A percentile compares a stretch with the other conserved stretches of the same genome.
Conservation (phyloP, 2,888 invertebrate species). For the Protonemura montana region DNA sequence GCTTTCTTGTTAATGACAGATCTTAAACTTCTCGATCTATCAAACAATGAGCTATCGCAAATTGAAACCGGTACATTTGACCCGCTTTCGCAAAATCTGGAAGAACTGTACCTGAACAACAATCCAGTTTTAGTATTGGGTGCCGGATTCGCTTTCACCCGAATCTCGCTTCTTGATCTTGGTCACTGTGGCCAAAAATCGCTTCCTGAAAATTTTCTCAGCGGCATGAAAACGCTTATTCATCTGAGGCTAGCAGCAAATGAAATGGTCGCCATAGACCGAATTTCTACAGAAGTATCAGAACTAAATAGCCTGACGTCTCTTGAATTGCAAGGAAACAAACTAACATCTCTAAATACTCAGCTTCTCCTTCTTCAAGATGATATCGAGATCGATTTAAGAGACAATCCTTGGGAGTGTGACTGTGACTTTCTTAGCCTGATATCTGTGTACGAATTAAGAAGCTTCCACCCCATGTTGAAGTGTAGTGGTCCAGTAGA, state of each 20-base stretch:
- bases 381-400: not conserved
- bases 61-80: not conserved
- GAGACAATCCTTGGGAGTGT: not conserved
- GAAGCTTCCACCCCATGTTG: not conserved
- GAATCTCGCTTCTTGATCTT: not conserved
- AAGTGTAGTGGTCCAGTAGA: not conserved
- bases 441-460: not conserved
- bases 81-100: not conserved
- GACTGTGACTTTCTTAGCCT: not conserved
- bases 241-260: not conserved
- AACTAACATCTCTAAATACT: not conserved
- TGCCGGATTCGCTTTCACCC: not conserved
- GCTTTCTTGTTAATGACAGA: not conserved
- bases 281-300: not conserved
- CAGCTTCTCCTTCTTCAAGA: not conserved
- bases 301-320: not conserved
- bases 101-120: not conserved
- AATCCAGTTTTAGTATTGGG: not conserved
- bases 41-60: not conserved
- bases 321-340: not conserved
- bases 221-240: not conserved
- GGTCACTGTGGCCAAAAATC: not conserved
- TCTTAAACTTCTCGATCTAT: not conserved
- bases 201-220: not conserved
- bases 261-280: not conserved